Conservation (phyloP, 1,140 invertebrate species). For the Bombus haemorrhoidalis region DNA sequence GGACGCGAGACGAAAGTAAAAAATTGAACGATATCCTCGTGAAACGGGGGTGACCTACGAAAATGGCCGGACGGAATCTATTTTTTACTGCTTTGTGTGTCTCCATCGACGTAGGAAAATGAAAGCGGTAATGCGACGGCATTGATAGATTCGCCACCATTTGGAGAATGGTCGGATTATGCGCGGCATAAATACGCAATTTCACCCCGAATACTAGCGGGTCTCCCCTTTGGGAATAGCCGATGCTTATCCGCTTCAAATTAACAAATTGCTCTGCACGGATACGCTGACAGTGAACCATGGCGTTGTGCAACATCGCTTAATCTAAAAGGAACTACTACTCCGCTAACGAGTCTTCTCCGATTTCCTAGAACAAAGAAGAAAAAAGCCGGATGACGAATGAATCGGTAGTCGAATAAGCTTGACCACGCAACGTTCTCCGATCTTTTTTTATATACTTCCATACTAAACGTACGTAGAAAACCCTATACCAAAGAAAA, state of each 20-base stretch:
- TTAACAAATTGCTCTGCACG: slow-evolving; percentile 67
- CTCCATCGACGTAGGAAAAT: slow-evolving; percentile 79
- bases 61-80: slow-evolving; percentile 72
- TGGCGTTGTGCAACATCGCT: slow-evolving; percentile 42
- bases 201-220: slow-evolving; percentile 69
- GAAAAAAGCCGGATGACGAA: slow-evolving; percentile 24
- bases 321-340: slow-evolving; percentile 38
- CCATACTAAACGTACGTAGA: background rate
- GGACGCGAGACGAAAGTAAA: slow-evolving; percentile 63
- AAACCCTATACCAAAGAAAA: background rate
- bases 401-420: slow-evolving; percentile 26
- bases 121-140: slow-evolving; percentile 79
- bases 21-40: slow-evolving; percentile 79
- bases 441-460: background rate
- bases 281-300: slow-evolving; percentile 62
- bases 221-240: slow-evolving; percentile 62
- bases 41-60: slow-evolving; percentile 23
- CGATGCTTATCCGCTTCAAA: slow-evolving; percentile 68
- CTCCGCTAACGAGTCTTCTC: slow-evolving; percentile 32
- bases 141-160: slow-evolving; percentile 80
- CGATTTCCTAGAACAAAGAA: slow-evolving; percentile 36
- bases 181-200: slow-evolving; percentile 80
- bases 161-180: slow-evolving; percentile 79
- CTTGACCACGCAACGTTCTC: slow-evolving; percentile 39
- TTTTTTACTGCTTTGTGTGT: slow-evolving; percentile 78